phyloP scores from a whole-genome alignment of 2,888 invertebrate species.

The Hirtodrosophila histrioides region DNA sequence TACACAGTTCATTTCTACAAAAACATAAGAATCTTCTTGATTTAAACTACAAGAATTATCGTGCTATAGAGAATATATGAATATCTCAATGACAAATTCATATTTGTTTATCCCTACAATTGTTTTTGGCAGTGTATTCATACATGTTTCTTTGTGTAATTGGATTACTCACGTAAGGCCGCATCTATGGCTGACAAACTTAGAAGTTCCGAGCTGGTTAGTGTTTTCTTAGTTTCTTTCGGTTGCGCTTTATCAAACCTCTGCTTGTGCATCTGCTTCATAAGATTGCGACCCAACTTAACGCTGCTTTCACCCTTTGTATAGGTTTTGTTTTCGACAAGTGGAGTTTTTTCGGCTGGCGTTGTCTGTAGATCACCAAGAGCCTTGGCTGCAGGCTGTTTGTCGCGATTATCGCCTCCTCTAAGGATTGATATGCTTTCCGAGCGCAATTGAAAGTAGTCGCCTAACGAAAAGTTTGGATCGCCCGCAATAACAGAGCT shows the following conservation, averaged over 20 bases:
- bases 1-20: too few relatives aligned
- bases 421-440: slow-evolving; percentile 80
- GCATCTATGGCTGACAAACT: slow-evolving; percentile 82
- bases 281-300: slow-evolving; percentile 49
- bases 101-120: too few relatives aligned
- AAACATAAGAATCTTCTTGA: too few relatives aligned
- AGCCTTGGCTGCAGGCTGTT: slow-evolving; percentile 56
- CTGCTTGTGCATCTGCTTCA: slow-evolving; percentile 64
- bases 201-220: slow-evolving; percentile 76
- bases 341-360: slow-evolving; percentile 63
- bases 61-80: too few relatives aligned
- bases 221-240: slow-evolving; percentile 27
- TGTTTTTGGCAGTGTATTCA: neutral
- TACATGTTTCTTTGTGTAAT: too few relatives aligned
- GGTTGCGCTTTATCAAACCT: slow-evolving; percentile 64
- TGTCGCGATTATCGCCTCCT: slow-evolving; percentile 60
- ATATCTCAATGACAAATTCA: too few relatives aligned
- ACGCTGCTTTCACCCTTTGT: slow-evolving; percentile 72
- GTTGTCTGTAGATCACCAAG: slow-evolving; percentile 52
- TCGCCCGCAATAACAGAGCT: slow-evolving; percentile 76
- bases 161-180: slow-evolving; percentile 71
- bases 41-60: too few relatives aligned
- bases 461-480: slow-evolving; percentile 82
- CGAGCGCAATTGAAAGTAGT: slow-evolving; percentile 81
- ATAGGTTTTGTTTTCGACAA: slow-evolving; percentile 78